Conservation (phyloP, 2,113 vertebrate genomes). For the Eupsittula cactorum region DNA sequence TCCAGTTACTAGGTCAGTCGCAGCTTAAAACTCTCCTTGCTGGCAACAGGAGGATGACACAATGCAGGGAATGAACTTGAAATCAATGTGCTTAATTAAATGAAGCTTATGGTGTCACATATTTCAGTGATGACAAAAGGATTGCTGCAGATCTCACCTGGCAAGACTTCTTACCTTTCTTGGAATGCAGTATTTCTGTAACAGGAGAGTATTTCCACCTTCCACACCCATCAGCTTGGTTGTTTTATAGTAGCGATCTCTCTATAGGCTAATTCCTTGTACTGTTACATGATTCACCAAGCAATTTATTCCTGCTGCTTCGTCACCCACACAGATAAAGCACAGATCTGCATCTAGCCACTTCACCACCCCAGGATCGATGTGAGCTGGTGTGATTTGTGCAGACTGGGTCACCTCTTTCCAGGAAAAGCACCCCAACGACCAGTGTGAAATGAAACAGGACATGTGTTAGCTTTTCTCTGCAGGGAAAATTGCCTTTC, state of each 20-base stretch:
- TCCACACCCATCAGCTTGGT: not conserved
- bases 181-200: conserved; percentile 36
- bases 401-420: not conserved
- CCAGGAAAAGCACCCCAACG: not conserved
- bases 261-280: not conserved
- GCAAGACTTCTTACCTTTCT: not conserved
- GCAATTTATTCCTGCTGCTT: not conserved
- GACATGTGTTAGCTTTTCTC: not conserved
- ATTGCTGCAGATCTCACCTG: not conserved
- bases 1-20: not conserved
- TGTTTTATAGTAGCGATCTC: not conserved
- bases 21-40: not conserved
- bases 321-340: not conserved
- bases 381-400: not conserved
- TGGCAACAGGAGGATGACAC: not conserved
- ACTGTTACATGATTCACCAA: not conserved
- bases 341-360: not conserved
- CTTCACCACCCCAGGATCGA: not conserved
- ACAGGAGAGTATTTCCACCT: not conserved
- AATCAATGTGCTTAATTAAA: not conserved
- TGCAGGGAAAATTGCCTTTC: not conserved
- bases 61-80: not conserved
- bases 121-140: not conserved
- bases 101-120: not conserved
- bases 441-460: not conserved